Evolutionary conservation across 1,140 invertebrate genomes (phyloP), one percentile per base, ranked within the genome.

Genomic region (Caenorhabditis latens): DNA sequence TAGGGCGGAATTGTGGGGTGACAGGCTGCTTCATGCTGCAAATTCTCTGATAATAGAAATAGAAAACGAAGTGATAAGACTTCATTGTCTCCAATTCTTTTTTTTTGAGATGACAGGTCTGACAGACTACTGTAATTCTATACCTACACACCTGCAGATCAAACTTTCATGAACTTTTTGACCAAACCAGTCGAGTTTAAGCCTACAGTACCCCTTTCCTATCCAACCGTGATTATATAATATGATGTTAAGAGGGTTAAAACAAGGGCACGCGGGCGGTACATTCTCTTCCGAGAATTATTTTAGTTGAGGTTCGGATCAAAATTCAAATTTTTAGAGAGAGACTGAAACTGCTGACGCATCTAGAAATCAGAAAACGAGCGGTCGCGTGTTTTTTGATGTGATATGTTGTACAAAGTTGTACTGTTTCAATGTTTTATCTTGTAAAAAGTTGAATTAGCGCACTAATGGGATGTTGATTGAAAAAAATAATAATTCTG

Each of bases 221-320:
- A 58, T 58, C 50, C 1, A 53, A 53, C 5, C 9, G 13, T 58
- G 13, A n/a, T 19, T 19, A 14, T n/a, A n/a, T 13, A n/a, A 57
- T n/a, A n/a, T n/a, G 13, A 11, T 58, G 14, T 65, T 65, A 65
- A 65, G 61, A 65, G 61, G 61, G 61, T 65, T 65, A 40, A 11
- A 24, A 13, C 57, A 53, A 53, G 11, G 50, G 50, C 50, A 53
- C 50, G 50, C 50, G 50, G 50, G 32, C 2, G 50, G 50, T 53
- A 19, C 16, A 58, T 58, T 58, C 16, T n/a, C n/a, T 58, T 58
- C 57, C 57, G 8, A 58, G 21, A 58, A 58, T 8, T 58, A n/a
- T 58, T 58, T 21, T 58, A 16, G 50, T 53, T 32, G 1, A 32
- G 32, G 2, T 32, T 32, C 32, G 32, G 32, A 32, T 32, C 50